A percentile compares a stretch with the other conserved stretches of the same genome.
phyloP scores from a whole-genome alignment of 23 tunicate species.

The Trididemnum miniatum region DNA sequence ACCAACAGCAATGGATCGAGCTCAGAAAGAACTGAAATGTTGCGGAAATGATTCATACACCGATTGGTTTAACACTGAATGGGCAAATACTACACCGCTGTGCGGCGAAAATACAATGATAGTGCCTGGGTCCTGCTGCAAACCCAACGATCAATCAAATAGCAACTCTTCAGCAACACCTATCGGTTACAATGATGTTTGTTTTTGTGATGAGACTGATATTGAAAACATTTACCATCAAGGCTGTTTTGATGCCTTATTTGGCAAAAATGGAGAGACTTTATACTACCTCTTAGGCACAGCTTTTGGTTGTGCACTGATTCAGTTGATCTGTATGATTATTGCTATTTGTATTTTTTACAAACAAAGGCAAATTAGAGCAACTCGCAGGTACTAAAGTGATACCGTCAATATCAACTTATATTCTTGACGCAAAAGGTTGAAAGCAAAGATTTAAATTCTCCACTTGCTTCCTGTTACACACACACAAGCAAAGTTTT shows the following conservation, averaged over 20 bases:
- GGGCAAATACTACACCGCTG: slow-evolving; percentile 15
- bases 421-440: no score
- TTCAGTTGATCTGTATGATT: slow-evolving; percentile 40
- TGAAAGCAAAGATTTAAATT: no score
- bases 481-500: no score
- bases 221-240: not conserved
- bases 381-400: slow-evolving; percentile 37
- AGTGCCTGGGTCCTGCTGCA: slow-evolving; percentile 54
- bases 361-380: slow-evolving; percentile 25
- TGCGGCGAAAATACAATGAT: slow-evolving; percentile 6
- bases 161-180: not conserved
- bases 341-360: slow-evolving; percentile 38
- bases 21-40: slow-evolving; percentile 49
- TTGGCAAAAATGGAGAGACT: slow-evolving; percentile 59
- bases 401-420: no score
- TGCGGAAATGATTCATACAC: slow-evolving; percentile 39
- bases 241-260: slow-evolving; percentile 47
- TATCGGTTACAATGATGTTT: not conserved
- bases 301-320: slow-evolving; percentile 44
- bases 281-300: slow-evolving; percentile 38
- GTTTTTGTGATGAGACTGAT: slow-evolving; percentile 37
- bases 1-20: slow-evolving; percentile 26
- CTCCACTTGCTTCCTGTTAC: no score
- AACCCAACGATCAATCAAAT: not conserved
- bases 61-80: slow-evolving; percentile 42